These are phyloP conservation scores for Palythoa heliodiscus DNA, from an alignment of 92 coral and sea anemone genomes.

Conservation along the genomic window DNA sequence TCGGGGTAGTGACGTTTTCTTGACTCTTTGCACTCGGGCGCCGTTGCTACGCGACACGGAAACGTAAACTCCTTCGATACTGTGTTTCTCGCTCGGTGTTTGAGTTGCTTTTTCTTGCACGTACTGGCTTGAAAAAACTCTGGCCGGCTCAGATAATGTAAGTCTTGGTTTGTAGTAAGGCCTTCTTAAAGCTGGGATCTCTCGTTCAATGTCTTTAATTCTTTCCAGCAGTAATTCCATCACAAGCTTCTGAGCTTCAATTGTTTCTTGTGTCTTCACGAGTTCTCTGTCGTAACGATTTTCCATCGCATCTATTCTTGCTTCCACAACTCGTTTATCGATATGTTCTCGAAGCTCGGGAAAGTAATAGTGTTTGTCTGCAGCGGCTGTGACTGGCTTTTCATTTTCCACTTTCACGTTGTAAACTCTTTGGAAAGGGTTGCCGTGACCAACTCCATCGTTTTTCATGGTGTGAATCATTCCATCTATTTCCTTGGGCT, in stretches of 20 bases:
- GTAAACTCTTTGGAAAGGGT: constrained; percentile 39
- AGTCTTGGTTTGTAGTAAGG: constrained; percentile 21
- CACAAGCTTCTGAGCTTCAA: constrained; percentile 40
- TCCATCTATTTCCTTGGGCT: constrained; percentile 30
- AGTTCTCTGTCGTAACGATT: constrained; percentile 46
- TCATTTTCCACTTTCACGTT: constrained; percentile 27
- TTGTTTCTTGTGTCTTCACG: constrained; percentile 13
- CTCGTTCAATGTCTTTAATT: constrained; percentile 34
- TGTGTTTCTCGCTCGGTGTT: constrained; percentile 44
- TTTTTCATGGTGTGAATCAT: constrained; percentile 12
- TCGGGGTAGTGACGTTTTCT: constrained; percentile 24
- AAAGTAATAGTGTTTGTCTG: constrained; percentile 27
- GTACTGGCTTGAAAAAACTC: constrained; percentile 30
- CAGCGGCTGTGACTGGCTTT: constrained; percentile 1
- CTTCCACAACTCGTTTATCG: constrained; percentile 38
- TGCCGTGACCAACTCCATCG: constrained; percentile 20
- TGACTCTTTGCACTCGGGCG: constrained; percentile 33
- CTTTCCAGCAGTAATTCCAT: constrained; percentile 37
- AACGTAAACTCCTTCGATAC: constrained; percentile 39
- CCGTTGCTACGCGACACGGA: constrained; percentile 50
- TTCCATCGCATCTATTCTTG: constrained; percentile 40
- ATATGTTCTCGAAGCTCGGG: constrained; percentile 41
- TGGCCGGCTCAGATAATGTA: constrained; percentile 15
- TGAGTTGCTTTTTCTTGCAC: constrained; percentile 44
- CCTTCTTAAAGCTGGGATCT: constrained; percentile 21